phyloP scores from a whole-genome alignment of 2,888 invertebrate species.

The Labia minor region DNA sequence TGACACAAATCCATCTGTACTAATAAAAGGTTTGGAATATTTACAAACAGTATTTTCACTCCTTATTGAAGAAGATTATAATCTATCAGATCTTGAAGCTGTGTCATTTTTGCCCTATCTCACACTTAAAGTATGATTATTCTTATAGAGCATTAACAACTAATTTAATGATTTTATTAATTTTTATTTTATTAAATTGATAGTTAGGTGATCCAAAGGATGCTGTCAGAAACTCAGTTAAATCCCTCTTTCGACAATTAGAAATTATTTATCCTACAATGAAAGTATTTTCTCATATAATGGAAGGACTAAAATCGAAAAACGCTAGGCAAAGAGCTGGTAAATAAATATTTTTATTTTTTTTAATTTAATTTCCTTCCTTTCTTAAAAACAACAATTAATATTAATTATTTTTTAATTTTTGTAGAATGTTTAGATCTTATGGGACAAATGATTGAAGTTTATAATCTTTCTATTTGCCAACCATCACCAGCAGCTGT shows the following conservation, averaged over 20 bases:
- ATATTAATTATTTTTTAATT: conserved; percentile 17
- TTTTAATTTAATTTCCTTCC: neutral
- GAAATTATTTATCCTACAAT: conserved; percentile 77
- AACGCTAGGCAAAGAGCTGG: conserved; percentile 89
- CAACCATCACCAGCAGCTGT: conserved; percentile 68
- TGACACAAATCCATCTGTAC: conserved; percentile 95
- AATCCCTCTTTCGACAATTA: conserved; percentile 72
- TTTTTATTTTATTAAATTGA: conserved; percentile 26
- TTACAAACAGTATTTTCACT: conserved; percentile 70
- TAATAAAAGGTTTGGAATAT: conserved; percentile 91
- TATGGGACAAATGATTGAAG: conserved; percentile 73
- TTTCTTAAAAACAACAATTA: neutral
- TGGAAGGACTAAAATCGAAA: conserved; percentile 94
- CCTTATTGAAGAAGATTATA: conserved; percentile 69
- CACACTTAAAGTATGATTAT: conserved; percentile 64
- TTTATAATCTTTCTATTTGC: conserved; percentile 73
- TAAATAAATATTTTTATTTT: conserved; percentile 34
- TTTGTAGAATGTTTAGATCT: conserved; percentile 80
- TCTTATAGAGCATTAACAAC: neutral
- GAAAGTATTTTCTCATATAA: conserved; percentile 77
- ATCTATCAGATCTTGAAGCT: conserved; percentile 83
- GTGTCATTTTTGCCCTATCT: conserved; percentile 90
- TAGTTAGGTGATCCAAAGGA: conserved; percentile 94
- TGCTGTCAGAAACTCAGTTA: conserved; percentile 80
- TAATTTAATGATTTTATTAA: conserved; percentile 18